Evolutionary conservation across 2,888 invertebrate species (phyloP).

Genomic region (Crocallis elinguaria): DNA sequence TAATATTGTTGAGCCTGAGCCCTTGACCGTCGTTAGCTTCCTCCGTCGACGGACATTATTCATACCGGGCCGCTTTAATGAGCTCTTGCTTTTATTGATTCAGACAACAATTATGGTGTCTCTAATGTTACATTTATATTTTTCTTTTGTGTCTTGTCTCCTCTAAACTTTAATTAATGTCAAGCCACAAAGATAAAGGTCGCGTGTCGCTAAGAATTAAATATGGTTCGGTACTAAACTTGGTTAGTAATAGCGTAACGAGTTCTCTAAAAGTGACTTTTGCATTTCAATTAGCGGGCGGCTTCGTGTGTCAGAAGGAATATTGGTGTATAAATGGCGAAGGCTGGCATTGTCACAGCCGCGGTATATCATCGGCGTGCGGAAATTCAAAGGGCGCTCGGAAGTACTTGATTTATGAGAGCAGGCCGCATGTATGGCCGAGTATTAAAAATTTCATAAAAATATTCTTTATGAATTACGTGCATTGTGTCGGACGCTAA

Average conservation of each 20-base stretch:
- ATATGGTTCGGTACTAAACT: background rate
- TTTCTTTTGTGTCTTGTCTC: background rate
- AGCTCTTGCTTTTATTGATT: slow-evolving; percentile 38
- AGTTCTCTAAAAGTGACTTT: slow-evolving; percentile 29
- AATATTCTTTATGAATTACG: slow-evolving; percentile 72
- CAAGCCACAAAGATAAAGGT: background rate
- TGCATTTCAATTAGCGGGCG: slow-evolving; percentile 63
- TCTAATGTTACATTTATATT: background rate
- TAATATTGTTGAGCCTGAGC: slow-evolving; percentile 40
- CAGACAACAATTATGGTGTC: slow-evolving; percentile 17
- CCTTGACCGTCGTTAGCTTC: slow-evolving; percentile 43
- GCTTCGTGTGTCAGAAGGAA: slow-evolving; percentile 62
- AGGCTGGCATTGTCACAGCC: slow-evolving; percentile 74
- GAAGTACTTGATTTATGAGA: slow-evolving; percentile 80
- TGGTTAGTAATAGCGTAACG: slow-evolving; percentile 1
- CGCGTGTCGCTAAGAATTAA: slow-evolving; percentile 3
- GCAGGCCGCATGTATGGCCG: slow-evolving; percentile 67
- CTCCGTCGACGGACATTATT: slow-evolving; percentile 36
- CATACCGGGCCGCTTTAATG: slow-evolving; percentile 37
- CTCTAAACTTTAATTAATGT: background rate
- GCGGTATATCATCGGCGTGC: slow-evolving; percentile 73
- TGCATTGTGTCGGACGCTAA: slow-evolving; percentile 46
- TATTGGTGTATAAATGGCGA: slow-evolving; percentile 69
- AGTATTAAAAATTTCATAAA: slow-evolving; percentile 79
- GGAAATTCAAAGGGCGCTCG: slow-evolving; percentile 77